Base-by-base conservation (phyloP, 2,113 vertebrate genomes). In the Aphyosemion australe region DNA sequence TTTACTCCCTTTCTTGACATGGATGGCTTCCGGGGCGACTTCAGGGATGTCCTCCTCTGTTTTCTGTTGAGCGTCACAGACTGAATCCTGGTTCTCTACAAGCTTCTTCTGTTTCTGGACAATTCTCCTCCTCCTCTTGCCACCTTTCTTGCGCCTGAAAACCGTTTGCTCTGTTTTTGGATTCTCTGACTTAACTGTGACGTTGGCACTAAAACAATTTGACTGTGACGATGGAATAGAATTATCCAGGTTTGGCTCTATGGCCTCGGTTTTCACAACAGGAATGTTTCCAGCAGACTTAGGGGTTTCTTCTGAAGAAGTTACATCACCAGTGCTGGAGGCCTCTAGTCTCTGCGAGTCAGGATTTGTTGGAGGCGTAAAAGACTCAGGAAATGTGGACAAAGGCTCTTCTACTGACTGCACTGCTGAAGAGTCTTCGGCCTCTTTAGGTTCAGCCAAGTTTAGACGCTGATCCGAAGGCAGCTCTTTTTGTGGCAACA, bases 121-220 rank as follows among this genome's bases (percentile, higher is more conserved):
- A 26, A 73, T 47, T 47, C 72, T 81, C 56, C 71, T 83, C 61
- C 79, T 74, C 4, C 83, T 84, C 58, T 72, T 84, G 37, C 70
- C 77, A 0, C 87, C 84, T 80, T 49, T 86, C 20, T 76, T 87
- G 41, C 82, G 74, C 51, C 82, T 78, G 14, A 76, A 83, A 61
- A 14, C 2, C 1, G 0, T 59, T 15, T 4, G 16, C 48, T 41
- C 52, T 20, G 0, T 19, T 34, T 34, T 41, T 26, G 41, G 10
- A 64, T 2, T 20, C 21, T 70, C 66, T 14, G 65, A 43, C 54
- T 72, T 65, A 18, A 46, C 32, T 11, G 47, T 19, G 9, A 39
- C 15, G 18, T 57, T 55, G 59, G n/a, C 41, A 18, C 18, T 54
- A 8, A 8, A 11, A 48, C 1, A 50, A 21, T 43, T 49, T n/a